These are phyloP conservation scores for Liopterus haemorrhoidalis DNA, from an alignment of 2,888 invertebrate species.

Conservation along the genomic window DNA sequence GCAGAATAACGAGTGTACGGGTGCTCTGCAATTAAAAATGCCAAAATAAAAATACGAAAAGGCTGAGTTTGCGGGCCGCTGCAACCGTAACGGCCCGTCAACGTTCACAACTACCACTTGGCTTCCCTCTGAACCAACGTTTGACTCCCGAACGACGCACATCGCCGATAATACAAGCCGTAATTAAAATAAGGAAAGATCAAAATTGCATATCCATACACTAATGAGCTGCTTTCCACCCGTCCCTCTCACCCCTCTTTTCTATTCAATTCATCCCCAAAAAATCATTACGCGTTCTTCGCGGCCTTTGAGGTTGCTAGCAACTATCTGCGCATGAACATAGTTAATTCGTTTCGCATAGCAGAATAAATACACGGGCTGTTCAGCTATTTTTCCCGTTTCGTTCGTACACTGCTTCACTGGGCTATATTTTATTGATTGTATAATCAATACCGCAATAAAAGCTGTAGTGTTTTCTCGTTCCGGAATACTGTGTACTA, in stretches of 20 bases:
- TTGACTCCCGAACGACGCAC: slow-evolving; percentile 21
- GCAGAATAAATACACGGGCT: slow-evolving; percentile 40
- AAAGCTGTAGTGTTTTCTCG: slow-evolving; percentile 51
- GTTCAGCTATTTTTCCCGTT: slow-evolving; percentile 46
- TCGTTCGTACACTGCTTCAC: slow-evolving; percentile 35
- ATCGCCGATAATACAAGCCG: slow-evolving; percentile 44
- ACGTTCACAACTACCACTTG: slow-evolving; percentile 32
- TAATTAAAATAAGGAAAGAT: slow-evolving; percentile 48
- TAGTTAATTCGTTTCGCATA: slow-evolving; percentile 46
- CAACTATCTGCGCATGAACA: slow-evolving; percentile 43
- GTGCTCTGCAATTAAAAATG: slow-evolving; percentile 54
- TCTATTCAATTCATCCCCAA: slow-evolving; percentile 64
- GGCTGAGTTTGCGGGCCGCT: slow-evolving; percentile 37
- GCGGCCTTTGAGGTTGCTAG: slow-evolving; percentile 58
- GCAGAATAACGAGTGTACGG: slow-evolving; percentile 55
- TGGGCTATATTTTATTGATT: slow-evolving; percentile 50
- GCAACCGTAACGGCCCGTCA: slow-evolving; percentile 21
- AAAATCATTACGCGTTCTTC: slow-evolving; percentile 78
- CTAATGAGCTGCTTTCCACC: slow-evolving; percentile 41
- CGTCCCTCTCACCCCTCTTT: slow-evolving; percentile 31
- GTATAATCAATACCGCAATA: slow-evolving; percentile 52
- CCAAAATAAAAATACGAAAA: slow-evolving; percentile 45
- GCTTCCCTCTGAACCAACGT: slow-evolving; percentile 23
- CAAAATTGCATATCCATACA: slow-evolving; percentile 64
- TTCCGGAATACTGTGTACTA: slow-evolving; percentile 39